Conservation (phyloP, 2,888 invertebrate species). For the Spodoptera exigua region DNA sequence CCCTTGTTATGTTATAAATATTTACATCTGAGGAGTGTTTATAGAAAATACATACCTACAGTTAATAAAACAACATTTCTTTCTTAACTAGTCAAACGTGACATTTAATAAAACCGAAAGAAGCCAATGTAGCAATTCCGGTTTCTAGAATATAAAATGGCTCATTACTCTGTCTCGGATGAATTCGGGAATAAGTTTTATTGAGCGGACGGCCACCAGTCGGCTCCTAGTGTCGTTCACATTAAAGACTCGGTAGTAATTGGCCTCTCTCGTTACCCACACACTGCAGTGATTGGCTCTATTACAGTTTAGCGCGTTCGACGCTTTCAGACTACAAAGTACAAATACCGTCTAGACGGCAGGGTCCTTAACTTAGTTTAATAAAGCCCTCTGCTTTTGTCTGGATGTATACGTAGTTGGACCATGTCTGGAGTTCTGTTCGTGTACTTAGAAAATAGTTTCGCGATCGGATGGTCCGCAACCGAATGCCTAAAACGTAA, state of each 20-base stretch:
- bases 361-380: conserved; percentile 28
- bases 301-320: conserved; percentile 57
- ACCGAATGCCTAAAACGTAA: conserved; percentile 7
- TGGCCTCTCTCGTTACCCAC: conserved; percentile 49
- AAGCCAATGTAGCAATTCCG: conserved; percentile 42
- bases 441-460: not conserved
- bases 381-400: conserved; percentile 18
- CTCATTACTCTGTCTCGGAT: conserved; percentile 53
- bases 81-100: conserved; percentile 11
- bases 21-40: conserved; percentile 13
- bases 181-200: conserved; percentile 56
- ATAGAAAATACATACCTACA: conserved; percentile 15
- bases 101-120: conserved; percentile 20
- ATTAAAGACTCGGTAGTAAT: conserved; percentile 55
- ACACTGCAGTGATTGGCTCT: conserved; percentile 60
- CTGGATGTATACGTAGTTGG: conserved; percentile 4
- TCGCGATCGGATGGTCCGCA: not conserved
- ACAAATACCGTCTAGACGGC: conserved; percentile 49
- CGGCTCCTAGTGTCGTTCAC: conserved; percentile 49
- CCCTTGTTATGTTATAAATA: conserved; percentile 22
- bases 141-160: conserved; percentile 55
- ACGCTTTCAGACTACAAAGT: conserved; percentile 40
- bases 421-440: conserved; percentile 1
- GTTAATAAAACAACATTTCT: conserved; percentile 18
- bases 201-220: conserved; percentile 43